Evolutionary conservation across 2,113 vertebrate genomes (phyloP).

Genomic region (Gallinago jamesoni): DNA sequence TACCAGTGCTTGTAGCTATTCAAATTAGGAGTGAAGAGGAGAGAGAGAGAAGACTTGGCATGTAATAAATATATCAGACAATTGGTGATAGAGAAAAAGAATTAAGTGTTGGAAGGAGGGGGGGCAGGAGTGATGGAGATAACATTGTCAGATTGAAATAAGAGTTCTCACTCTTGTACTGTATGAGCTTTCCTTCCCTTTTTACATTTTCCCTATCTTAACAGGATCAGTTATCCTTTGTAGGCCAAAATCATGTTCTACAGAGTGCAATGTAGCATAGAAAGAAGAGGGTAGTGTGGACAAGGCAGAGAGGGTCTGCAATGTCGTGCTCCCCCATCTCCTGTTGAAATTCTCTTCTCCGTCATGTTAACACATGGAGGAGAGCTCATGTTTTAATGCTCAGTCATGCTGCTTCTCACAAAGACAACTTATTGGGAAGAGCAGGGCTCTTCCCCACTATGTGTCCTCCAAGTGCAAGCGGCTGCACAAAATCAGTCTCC

Average conservation of each 20-base stretch:
- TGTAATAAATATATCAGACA: not conserved
- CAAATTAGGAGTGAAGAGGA: not conserved
- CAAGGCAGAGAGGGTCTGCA: not conserved
- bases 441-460: not conserved
- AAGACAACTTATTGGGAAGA: not conserved
- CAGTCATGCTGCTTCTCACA: not conserved
- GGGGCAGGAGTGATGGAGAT: not conserved
- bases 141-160: not conserved
- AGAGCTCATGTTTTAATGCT: not conserved
- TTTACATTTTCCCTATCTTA: not conserved
- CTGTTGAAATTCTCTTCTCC: not conserved
- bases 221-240: not conserved
- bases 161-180: not conserved
- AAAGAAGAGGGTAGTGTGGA: not conserved
- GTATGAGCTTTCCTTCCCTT: not conserved
- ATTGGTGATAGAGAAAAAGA: not conserved
- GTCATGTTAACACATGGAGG: not conserved
- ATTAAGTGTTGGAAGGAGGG: not conserved
- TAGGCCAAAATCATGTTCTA: not conserved
- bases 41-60: not conserved
- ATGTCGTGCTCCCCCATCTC: not conserved
- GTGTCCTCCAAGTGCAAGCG: not conserved
- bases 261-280: not conserved
- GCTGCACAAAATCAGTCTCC: fast-evolving
- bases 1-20: not conserved